Evolutionary conservation across 2,888 invertebrate genomes (phyloP).

Genomic region (Campoplex capitator): DNA sequence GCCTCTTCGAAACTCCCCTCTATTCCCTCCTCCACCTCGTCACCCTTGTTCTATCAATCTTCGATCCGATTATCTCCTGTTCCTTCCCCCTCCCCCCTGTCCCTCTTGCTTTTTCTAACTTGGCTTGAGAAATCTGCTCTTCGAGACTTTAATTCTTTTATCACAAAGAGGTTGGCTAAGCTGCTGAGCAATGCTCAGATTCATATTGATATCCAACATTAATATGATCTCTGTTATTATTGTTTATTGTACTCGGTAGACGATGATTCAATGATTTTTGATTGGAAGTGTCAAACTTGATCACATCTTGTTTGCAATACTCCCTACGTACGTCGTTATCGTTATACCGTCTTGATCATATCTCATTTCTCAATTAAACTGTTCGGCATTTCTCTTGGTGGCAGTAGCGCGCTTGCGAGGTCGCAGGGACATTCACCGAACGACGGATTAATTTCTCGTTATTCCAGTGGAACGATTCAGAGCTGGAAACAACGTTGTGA

Average conservation of each 20-base stretch:
- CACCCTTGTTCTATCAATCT: constrained; percentile 53
- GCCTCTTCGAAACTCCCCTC: constrained; percentile 36
- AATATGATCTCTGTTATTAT: not conserved
- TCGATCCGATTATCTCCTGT: constrained; percentile 46
- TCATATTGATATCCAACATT: not conserved
- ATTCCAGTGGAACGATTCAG: constrained; percentile 56
- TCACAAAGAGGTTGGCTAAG: not conserved
- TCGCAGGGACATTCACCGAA: constrained; percentile 36
- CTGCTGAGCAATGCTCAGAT: not conserved
- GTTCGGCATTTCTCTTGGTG: constrained; percentile 35
- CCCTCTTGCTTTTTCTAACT: not conserved
- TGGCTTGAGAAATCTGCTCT: not conserved
- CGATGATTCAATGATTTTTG: not conserved
- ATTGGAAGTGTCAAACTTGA: not conserved
- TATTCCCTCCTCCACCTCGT: not conserved
- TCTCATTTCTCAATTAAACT: constrained; percentile 41
- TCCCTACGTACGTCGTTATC: constrained; percentile 4
- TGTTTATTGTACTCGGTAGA: not conserved
- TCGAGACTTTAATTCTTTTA: constrained; percentile 9
- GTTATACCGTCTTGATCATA: constrained; percentile 12
- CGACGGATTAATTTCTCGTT: constrained; percentile 66
- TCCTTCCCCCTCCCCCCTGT: constrained; percentile 5
- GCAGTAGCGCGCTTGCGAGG: constrained; percentile 18
- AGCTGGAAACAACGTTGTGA: constrained; percentile 40
- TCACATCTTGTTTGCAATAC: not conserved